Evolutionary conservation across 2,113 vertebrate genomes (phyloP), one percentile per base, ranked within the genome.

Genomic region (Ictidomys tridecemlineatus): DNA sequence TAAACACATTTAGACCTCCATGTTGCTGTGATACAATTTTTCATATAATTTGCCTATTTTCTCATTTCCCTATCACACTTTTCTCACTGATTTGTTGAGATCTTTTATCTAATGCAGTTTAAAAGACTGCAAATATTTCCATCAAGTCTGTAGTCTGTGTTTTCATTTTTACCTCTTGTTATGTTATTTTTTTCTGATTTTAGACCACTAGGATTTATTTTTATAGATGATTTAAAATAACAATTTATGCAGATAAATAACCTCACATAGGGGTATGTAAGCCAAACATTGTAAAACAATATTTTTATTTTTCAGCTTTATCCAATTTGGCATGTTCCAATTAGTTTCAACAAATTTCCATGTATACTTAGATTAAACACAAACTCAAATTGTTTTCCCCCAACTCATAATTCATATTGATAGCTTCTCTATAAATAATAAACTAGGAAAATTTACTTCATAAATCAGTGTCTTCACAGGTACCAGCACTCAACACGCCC

Each of bases 401-500:
- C 26, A 74, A 69, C 2, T 76, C n/a, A 73, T 95, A 18, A 79
- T 61, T 95, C 7, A 30, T 90, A 58, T 96, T 84, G 74, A 61
- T 34, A 86, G 48, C 84, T 77, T 85, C 13, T 80, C 26, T 58
- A 77, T 39, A 87, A 63, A 18, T 22, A 30, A 65, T 58, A 11
- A 72, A 51, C 8, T 12, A 42, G 39, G 22, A 89, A 78, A 56
- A 37, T 37, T 85, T 61, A 78, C 5, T 34, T 82, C 22, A 32
- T 89, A 97, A 92, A 67, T 42, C n/a, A 72, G 70, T 12, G 7
- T 34, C 48, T 97, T 93, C 90, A 2, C 26, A 78, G n/a, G 7
- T 69, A 34, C 12, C 17, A 69, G 6, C 0, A 73, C 4, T 37
- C 37, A 85, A 72, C 34, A 4, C 4, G 8, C 24, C 61, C 58